Conservation (phyloP, 2,113 vertebrate genomes). For the Seriola aureovittata region DNA sequence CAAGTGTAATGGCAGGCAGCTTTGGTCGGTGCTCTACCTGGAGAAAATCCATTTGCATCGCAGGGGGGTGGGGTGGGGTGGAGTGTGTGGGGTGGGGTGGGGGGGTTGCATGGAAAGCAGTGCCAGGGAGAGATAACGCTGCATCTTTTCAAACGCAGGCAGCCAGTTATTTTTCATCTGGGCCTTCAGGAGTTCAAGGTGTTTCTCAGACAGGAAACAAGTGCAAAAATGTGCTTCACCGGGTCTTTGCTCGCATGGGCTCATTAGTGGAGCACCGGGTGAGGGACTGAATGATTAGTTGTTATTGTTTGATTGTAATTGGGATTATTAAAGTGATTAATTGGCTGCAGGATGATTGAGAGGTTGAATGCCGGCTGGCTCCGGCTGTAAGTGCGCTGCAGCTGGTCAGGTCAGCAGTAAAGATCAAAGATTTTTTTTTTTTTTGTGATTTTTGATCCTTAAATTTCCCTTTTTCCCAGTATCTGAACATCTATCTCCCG, state of each 20-base stretch:
- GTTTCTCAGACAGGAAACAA: constrained; percentile 51
- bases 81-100: no score
- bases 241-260: constrained; percentile 26
- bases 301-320: constrained; percentile 75
- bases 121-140: constrained; percentile 63
- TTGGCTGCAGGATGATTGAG: constrained; percentile 47
- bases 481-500: neutral
- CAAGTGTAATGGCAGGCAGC: constrained; percentile 51
- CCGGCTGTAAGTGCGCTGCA: constrained; percentile 50
- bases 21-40: constrained; percentile 64
- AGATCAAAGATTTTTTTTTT: neutral
- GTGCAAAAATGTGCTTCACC: constrained; percentile 37
- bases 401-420: constrained; percentile 50
- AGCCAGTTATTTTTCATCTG: constrained; percentile 52
- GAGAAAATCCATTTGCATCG: constrained; percentile 66
- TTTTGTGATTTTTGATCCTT: neutral
- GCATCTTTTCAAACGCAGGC: constrained; percentile 53
- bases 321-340: constrained; percentile 69
- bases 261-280: constrained; percentile 68
- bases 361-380: constrained; percentile 23
- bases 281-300: constrained; percentile 68
- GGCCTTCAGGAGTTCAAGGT: constrained; percentile 57
- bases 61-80: no score
- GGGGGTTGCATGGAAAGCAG: constrained; percentile 31
- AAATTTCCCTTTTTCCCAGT: neutral